Base-by-base conservation (phyloP, 2,888 invertebrate species). In the Pinctada fucata region DNA sequence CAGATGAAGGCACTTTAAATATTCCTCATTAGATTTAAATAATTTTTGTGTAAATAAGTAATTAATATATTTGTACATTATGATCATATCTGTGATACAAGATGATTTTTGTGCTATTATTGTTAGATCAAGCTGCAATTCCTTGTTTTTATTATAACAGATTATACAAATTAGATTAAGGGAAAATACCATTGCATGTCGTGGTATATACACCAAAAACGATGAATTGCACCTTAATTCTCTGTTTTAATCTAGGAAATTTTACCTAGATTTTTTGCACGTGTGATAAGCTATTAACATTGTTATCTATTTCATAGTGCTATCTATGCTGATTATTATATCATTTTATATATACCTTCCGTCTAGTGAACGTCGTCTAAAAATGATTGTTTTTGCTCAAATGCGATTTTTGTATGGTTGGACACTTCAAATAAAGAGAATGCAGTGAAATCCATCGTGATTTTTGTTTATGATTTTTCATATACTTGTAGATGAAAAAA, bases 351-450 rank as follows among this genome's bases (percentile, higher is more conserved):
- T 31, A 31, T 31, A 31, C 31, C 31, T 58, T 58, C 58, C 13
- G 58, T 58, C 58, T 58, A 58, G 58, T 10, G 13, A 10, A 51
- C 47, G 66, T 77, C 72, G 72, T 77, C 77, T 45, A 58, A 68
- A 67, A 65, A 70, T 51, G 65, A 65, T 64, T 75, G 72, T 72
- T 79, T 31, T 76, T 79, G 79, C 79, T 79, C 79, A 79, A 76
- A 76, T 68, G 73, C 73, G 72, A 69, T 69, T 76, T 77, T 76
- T 72, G 76, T 76, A 79, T 76, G 73, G 76, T 79, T 79, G 76
- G 75, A 79, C 76, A 76, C 79, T 79, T 79, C 75, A 79, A 79
- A 79, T 79, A 79, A 79, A 79, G 68, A 70, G 79, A 66, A 79
- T 79, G 79, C 79, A 76, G 79, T 79, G 79, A 31, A 31, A 31